phyloP scores from a whole-genome alignment of 2,113 vertebrate species.

The Turnix velox region DNA sequence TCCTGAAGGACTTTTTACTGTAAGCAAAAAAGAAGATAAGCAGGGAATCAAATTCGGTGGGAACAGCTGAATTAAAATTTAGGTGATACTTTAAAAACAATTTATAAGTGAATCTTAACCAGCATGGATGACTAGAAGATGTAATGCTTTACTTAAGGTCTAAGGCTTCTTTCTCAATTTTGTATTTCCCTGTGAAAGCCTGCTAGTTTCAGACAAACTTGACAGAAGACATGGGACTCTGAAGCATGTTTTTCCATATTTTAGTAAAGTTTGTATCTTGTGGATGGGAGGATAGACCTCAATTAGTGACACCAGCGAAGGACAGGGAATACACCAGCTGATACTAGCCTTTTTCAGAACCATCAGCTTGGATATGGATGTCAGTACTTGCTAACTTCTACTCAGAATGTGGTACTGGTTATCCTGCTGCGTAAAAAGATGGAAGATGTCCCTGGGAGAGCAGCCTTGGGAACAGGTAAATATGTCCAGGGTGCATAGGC shows the following conservation, averaged over 20 bases:
- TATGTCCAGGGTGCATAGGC: background rate
- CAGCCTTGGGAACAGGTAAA: background rate
- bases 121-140: background rate
- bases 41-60: background rate
- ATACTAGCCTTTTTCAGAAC: background rate
- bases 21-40: background rate
- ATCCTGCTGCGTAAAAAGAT: background rate
- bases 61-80: background rate
- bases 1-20: background rate
- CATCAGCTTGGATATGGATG: fast-evolving
- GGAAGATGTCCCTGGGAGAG: background rate
- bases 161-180: background rate
- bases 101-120: background rate
- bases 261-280: background rate
- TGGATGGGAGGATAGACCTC: background rate
- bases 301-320: background rate
- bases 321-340: background rate
- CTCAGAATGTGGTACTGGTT: background rate
- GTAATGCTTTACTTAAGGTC: background rate
- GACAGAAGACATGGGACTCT: background rate
- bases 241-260: background rate
- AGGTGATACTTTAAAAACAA: background rate
- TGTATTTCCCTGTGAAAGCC: background rate
- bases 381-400: background rate
- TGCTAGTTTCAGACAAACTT: background rate